Base-by-base conservation (phyloP, 2,797 vertebrate genomes). In the Pitangus sulphuratus region DNA sequence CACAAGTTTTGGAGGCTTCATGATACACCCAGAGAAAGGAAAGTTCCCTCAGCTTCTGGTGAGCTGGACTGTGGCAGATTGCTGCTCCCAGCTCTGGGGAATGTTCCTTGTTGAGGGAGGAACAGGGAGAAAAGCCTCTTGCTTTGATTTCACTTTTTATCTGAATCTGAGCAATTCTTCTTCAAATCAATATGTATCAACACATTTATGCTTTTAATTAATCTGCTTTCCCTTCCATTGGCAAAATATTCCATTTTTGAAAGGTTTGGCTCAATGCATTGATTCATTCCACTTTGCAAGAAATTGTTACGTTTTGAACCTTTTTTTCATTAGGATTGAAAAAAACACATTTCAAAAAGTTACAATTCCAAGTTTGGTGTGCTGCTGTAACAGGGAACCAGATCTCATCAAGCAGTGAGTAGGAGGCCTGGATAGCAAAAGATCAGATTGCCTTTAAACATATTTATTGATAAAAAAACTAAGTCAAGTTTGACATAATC, bases 31-130 rank as follows among this genome's bases (percentile, higher is more conserved):
- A 35, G 84, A 71, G 30, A 57, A 65, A 45, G 39, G 15, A 47
- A 78, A 54, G 53, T 39, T 81, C 21, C 11, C 76, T 54, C 39
- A 81, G 47, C 8, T 37, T 11, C 9, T 5, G 3, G 12, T 56
- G 58, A 74, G 56, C 74, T 84, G 77, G 39, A 47, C 31, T 2
- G 33, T 8, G 35, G 51, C n/a, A 87, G 13, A 31, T 15, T 25
- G 22, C 10, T 60, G 57, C 30, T 82, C 16, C 42, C 33, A n/a
- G 6, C 1, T 3, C 12, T 0, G 7, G 2, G 16, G 8, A 7
- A 31, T 24, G 1, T 17, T 88, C 53, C 21, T 35, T 8, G 0
- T 3, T 4, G 15, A 81, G 28, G 9, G 20, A 58, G 51, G 26
- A 56, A 30, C 8, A 47, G 8, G 35, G 19, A 87, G 15, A 56